These are phyloP conservation scores for Leucosticte australis DNA, from an alignment of 2,113 vertebrate species.

Conservation along the genomic window DNA sequence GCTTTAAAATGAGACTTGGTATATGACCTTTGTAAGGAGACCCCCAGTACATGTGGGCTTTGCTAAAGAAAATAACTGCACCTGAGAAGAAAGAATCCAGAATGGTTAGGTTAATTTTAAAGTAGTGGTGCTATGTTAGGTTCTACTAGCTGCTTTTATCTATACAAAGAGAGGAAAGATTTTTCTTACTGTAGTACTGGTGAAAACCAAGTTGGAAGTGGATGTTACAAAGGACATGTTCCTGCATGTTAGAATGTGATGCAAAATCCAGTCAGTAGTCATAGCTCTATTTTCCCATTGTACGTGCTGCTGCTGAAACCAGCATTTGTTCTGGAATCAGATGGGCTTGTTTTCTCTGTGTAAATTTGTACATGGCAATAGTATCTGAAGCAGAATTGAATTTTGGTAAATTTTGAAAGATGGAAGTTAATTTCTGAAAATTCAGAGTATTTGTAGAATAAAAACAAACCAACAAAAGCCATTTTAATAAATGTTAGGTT, in stretches of 20 bases:
- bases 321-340: neutral
- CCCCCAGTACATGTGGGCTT: neutral
- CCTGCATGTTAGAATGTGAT: neutral
- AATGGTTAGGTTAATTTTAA: slow-evolving; percentile 6
- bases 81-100: neutral
- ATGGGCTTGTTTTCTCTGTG: neutral
- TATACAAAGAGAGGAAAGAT: neutral
- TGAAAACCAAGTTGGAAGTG: slow-evolving; percentile 9
- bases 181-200: neutral
- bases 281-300: neutral
- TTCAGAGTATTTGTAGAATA: neutral
- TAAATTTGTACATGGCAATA: neutral
- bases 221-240: neutral
- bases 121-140: neutral
- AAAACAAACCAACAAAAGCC: neutral
- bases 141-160: slow-evolving; percentile 33
- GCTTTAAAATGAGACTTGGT: neutral
- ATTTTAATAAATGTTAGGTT: neutral
- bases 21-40: neutral
- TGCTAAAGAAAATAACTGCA: neutral
- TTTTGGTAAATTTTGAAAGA: neutral
- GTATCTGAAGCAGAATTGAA: neutral
- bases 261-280: neutral
- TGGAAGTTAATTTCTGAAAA: neutral
- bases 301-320: neutral